These are phyloP conservation scores for Gymnoscopelus braueri DNA, from an alignment of 2,797 vertebrate species.

Conservation along the genomic window DNA sequence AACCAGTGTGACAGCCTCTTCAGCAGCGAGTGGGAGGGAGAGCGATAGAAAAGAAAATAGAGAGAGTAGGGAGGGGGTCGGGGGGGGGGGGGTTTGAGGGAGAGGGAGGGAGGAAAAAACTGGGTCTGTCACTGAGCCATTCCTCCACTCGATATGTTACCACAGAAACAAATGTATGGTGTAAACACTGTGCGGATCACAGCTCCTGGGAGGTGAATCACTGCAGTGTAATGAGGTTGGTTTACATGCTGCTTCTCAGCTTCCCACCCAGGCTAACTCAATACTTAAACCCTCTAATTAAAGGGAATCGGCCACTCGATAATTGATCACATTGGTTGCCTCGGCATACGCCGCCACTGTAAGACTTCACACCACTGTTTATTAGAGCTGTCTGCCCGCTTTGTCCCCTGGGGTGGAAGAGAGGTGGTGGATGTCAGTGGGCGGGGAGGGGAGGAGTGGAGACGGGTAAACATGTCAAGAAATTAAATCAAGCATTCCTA, in stretches of 20 bases:
- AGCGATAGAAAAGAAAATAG: constrained; percentile 73
- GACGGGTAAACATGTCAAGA: constrained; percentile 66
- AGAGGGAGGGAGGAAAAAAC: constrained; percentile 25
- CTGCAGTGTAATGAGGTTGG: constrained; percentile 80
- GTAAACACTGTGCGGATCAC: constrained; percentile 78
- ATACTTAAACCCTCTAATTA: constrained; percentile 80
- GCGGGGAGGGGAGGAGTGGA: constrained; percentile 41
- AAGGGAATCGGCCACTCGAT: constrained; percentile 79
- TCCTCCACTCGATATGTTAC: constrained; percentile 81
- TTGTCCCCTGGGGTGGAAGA: constrained; percentile 67
- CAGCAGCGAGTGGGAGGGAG: constrained; percentile 80
- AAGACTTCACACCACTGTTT: constrained; percentile 68
- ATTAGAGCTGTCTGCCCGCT: constrained; percentile 71
- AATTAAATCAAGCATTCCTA: constrained; percentile 64
- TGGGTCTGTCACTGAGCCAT: constrained; percentile 77
- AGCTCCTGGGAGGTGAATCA: constrained; percentile 79
- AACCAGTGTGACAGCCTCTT: constrained; percentile 80
- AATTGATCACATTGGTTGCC: constrained; percentile 79
- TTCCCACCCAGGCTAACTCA: constrained; percentile 74
- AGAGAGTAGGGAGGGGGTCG: constrained; percentile 37
- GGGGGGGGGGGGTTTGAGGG: background rate
- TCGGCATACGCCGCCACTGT: constrained; percentile 63
- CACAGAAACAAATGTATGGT: constrained; percentile 83
- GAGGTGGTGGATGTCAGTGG: constrained; percentile 39
- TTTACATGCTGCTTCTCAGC: constrained; percentile 76